Evolutionary conservation across 1,140 invertebrate species (phyloP), one percentile per base, ranked within the genome.

Genomic region (Drosophila parabipectinata): DNA sequence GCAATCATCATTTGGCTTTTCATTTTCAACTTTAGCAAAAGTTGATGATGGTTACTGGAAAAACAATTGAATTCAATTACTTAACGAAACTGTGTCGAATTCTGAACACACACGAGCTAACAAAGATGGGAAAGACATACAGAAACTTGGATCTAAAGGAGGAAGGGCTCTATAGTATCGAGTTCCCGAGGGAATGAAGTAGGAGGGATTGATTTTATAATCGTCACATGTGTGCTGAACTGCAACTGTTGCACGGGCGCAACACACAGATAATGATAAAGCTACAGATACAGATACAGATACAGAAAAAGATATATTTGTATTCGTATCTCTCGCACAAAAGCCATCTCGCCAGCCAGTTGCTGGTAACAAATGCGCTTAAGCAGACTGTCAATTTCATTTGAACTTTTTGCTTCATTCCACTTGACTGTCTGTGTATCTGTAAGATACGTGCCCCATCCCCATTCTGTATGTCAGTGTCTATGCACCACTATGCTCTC

Each of bases 351-450:
- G 76, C 60, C 58, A 67, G 72, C 60, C 58, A 67, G 72, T 62
- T 60, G 74, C 56, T 67, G 37, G 48, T 39, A 76, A 77, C 67
- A 84, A 84, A 85, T 85, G 77, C 68, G 73, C 82, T 87, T 78
- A 81, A 76, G 74, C 58, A 88, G 77, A 88, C 83, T 88, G 83
- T 88, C 83, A 88, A 79, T 88, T 88, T 77, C 78, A 75, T 73
- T 79, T 73, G 72, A 74, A 68, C 78, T 83, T 71, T 79, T 69
- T 63, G 72, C 79, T 79, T 79, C 83, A 88, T 79, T 83, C 75
- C 79, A 88, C 83, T 85, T 87, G 72, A 61, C 67, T 58, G 47
- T 44, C n/a, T 44, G 45, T 44, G 45, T 64, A 77, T 50, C 67
- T 66, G 45, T 44, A 57, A 69, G 52, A 77, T 73, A 71, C 64